Evolutionary conservation across 2,888 invertebrate genomes (phyloP).

Genomic region (Euclidia mi): DNA sequence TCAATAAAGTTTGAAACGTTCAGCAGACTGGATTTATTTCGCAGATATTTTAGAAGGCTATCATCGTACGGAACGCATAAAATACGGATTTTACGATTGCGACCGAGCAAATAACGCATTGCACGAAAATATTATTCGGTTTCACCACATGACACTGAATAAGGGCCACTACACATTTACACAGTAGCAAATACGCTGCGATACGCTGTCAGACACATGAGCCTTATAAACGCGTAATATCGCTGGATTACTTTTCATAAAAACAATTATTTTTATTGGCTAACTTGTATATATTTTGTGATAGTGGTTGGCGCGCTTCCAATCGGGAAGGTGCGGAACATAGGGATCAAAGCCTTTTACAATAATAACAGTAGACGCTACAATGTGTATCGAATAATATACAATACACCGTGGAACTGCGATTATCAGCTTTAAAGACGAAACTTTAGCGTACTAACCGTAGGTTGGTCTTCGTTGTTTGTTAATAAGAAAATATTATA

Average conservation of each 20-base stretch:
- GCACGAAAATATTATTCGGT: constrained; percentile 48
- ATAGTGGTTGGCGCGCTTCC: constrained; percentile 33
- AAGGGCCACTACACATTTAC: constrained; percentile 39
- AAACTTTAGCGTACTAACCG: not conserved
- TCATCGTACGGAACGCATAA: too few species aligned
- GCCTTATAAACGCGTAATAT: constrained; percentile 24
- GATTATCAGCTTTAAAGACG: too few species aligned
- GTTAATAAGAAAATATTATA: not conserved
- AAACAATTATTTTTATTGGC: constrained; percentile 45
- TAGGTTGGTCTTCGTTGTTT: too few species aligned
- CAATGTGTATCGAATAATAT: not conserved
- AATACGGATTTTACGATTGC: constrained; percentile 59
- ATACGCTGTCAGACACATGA: constrained; percentile 5
- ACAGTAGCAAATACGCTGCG: constrained; percentile 9
- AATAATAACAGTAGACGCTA: constrained; percentile 32
- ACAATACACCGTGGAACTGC: too few species aligned
- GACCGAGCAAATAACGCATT: constrained; percentile 55
- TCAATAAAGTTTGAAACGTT: constrained; percentile 44
- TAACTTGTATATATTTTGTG: constrained; percentile 26
- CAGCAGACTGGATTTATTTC: constrained; percentile 42
- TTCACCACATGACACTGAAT: constrained; percentile 25
- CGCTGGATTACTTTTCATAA: constrained; percentile 24
- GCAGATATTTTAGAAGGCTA: constrained; percentile 46
- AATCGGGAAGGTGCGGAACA: constrained; percentile 33
- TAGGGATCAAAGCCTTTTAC: constrained; percentile 30